Evolutionary conservation across 1,140 invertebrate species (phyloP).

Genomic region (Drosophila lacertosa): DNA sequence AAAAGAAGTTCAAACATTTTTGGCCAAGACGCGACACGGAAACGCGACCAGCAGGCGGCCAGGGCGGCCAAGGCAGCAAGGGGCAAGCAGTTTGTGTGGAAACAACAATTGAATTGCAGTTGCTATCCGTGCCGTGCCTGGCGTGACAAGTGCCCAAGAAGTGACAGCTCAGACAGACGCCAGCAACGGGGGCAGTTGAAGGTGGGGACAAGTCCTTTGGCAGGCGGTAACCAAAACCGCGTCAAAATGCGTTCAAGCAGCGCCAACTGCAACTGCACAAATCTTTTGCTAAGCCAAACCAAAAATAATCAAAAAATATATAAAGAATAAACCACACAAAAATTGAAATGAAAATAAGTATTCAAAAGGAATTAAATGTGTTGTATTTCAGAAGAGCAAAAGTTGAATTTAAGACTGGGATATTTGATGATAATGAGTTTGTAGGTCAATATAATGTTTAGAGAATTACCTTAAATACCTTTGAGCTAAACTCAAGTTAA

Average conservation of each 20-base stretch:
- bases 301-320: too few relatives aligned
- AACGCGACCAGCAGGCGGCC: neutral
- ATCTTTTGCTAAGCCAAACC: conserved; percentile 13
- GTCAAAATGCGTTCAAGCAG: conserved; percentile 56
- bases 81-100: conserved; percentile 33
- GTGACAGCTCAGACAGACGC: conserved; percentile 26
- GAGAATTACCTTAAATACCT: too few relatives aligned
- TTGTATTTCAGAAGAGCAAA: neutral
- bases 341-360: neutral
- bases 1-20: conserved; percentile 78
- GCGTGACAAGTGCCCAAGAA: conserved; percentile 74
- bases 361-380: neutral
- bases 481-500: too few relatives aligned
- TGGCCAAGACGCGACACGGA: conserved; percentile 41
- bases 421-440: too few relatives aligned
- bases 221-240: conserved; percentile 27
- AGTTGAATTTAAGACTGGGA: neutral
- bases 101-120: conserved; percentile 81
- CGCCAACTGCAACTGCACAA: conserved; percentile 11
- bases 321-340: neutral
- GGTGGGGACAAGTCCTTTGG: neutral
- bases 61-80: neutral
- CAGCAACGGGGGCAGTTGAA: neutral
- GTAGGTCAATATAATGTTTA: too few relatives aligned
- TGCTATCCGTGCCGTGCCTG: conserved; percentile 74